These are phyloP conservation scores for Cyclura pinguis DNA, from an alignment of 2,797 vertebrate genomes.

Conservation along the genomic window DNA sequence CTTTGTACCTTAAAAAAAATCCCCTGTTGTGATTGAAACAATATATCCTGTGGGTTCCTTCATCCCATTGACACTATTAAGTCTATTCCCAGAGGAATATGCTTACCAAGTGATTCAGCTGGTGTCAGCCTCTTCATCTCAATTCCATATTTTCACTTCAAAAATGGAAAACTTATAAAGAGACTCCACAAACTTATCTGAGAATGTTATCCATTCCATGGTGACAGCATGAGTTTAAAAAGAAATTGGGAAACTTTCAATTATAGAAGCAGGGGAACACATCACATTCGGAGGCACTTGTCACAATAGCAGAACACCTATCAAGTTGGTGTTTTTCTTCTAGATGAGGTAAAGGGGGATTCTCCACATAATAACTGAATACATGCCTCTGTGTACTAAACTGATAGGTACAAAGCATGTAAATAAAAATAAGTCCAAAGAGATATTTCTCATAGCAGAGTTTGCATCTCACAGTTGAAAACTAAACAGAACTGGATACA, in stretches of 20 bases:
- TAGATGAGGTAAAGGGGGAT: not conserved
- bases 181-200: not conserved
- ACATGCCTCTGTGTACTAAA: not conserved
- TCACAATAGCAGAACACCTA: not conserved
- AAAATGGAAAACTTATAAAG: constrained; percentile 1
- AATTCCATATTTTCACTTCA: not conserved
- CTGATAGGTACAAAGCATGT: not conserved
- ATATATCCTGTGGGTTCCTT: not conserved
- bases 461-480: not conserved
- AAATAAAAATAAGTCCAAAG: constrained; percentile 11
- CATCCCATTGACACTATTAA: not conserved
- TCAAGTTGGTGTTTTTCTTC: rapidly evolving
- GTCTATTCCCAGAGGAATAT: not conserved
- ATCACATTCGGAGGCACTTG: not conserved
- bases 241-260: not conserved
- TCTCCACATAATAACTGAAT: not conserved
- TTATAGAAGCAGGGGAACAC: not conserved
- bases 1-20: not conserved
- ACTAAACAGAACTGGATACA: constrained; percentile 18
- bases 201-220: not conserved
- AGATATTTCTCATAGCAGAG: constrained; percentile 16
- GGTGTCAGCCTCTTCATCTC: not conserved
- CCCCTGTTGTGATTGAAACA: not conserved
- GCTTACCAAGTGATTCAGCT: not conserved
- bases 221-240: not conserved